Evolutionary conservation across 2,797 vertebrate species (phyloP), one percentile per base, ranked within the genome.

Genomic region (Uromys caudimaculatus): DNA sequence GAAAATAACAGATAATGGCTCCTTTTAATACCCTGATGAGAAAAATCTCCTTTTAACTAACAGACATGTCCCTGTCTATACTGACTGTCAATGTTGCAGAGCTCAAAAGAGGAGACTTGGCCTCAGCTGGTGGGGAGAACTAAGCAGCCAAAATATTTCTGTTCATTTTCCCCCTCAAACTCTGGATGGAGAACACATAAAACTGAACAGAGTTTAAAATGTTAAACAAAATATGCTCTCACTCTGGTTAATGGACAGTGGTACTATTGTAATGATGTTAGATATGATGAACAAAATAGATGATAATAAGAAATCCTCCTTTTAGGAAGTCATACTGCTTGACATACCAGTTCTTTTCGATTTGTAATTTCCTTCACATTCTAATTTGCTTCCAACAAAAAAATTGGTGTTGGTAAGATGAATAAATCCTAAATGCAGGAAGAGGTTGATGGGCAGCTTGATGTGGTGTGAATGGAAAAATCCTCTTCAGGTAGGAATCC

Each of bases 401-500:
- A 27, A 95, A 50, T 93, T 85, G 52, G 73, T 97, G 90, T 96
- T 97, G 91, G 97, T 97, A 78, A 95, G 93, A 97, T 91, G 64
- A 98, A 95, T 98, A 97, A 97, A 97, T 90, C 73, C 75, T 94
- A 97, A 94, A 24, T 64, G 96, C 86, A 38, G 78, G 92, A 47
- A 86, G 83, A 93, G 93, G 50, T 44, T 78, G 58, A 88, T 97
- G 54, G 91, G 81, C 96, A 96, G 93, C 73, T 96, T 96, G 97
- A 91, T 97, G 96, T 94, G 69, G 95, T 96, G 56, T 92, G 64
- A 95, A 97, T 96, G 92, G 93, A 96, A 93, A 96, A 97, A 98
- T 32, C 13, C 89, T 97, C 67, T 97, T 98, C 97, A 97, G 97
- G 91, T 97, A 98, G 95, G 75, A 64, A 96, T 94, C 93, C 96